phyloP scores from a whole-genome alignment of 2,888 invertebrate genomes.

The Priocnemis perturbator region DNA sequence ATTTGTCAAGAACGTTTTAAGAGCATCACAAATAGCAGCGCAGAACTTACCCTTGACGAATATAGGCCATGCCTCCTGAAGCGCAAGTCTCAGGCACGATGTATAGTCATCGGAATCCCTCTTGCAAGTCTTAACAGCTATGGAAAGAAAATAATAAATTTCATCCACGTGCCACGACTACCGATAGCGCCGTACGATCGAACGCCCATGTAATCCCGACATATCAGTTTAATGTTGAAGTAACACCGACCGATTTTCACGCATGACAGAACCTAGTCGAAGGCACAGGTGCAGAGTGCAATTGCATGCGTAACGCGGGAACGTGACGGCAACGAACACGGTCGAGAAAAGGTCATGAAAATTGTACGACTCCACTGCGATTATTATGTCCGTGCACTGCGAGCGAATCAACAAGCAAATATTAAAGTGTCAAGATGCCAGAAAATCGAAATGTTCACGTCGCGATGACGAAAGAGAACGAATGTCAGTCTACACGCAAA shows the following conservation, averaged over 20 bases:
- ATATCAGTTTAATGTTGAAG: neutral
- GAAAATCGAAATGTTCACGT: too few relatives aligned
- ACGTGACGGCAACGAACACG: neutral
- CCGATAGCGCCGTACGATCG: too few relatives aligned
- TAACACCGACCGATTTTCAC: neutral
- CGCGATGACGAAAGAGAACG: too few relatives aligned
- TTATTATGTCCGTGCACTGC: too few relatives aligned
- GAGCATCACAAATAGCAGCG: too few relatives aligned
- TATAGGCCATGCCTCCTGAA: conserved; percentile 70
- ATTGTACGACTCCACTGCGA: neutral
- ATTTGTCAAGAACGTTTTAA: neutral
- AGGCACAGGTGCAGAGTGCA: neutral
- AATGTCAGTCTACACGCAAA: too few relatives aligned
- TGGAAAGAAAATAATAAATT: conserved; percentile 46
- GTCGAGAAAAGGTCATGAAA: neutral
- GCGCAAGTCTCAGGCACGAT: conserved; percentile 70
- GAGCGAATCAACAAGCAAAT: too few relatives aligned
- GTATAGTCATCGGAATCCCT: conserved; percentile 63
- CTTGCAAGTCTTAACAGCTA: conserved; percentile 65
- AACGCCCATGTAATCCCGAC: neutral
- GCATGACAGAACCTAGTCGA: neutral
- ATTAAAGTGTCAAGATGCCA: too few relatives aligned
- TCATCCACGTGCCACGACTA: too few relatives aligned
- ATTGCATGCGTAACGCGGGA: conserved; percentile 1
- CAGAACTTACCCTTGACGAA: conserved; percentile 62